phyloP scores from a whole-genome alignment of 2,888 invertebrate genomes.

The Rapana venosa region DNA sequence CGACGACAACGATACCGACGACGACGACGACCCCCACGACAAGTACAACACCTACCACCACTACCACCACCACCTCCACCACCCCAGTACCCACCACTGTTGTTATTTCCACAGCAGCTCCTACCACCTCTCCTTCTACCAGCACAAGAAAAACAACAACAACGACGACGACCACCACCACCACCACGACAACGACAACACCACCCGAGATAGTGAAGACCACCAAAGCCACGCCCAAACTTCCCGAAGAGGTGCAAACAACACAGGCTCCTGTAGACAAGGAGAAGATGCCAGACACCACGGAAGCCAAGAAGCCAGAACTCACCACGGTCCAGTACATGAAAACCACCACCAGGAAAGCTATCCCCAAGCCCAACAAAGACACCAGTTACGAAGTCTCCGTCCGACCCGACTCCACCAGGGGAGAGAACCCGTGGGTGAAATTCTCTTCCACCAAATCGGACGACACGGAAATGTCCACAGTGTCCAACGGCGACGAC shows the following conservation, averaged over 20 bases:
- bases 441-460: neutral
- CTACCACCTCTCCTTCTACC: neutral
- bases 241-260: neutral
- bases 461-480: neutral
- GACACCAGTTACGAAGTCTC: neutral
- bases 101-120: neutral
- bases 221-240: neutral
- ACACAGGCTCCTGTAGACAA: neutral
- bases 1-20: neutral
- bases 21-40: neutral
- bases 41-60: neutral
- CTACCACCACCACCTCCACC: neutral
- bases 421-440: conserved; percentile 21
- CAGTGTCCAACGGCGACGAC: neutral
- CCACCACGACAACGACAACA: neutral
- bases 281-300: neutral
- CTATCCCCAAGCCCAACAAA: neutral
- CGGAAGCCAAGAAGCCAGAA: neutral
- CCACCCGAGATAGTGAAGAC: neutral
- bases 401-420: conserved; percentile 7
- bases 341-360: conserved; percentile 19
- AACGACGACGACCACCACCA: neutral
- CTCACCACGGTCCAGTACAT: neutral
- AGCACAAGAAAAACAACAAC: neutral
- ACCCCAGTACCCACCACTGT: neutral